These are phyloP conservation scores for Drosophila neotestacea DNA, from an alignment of 2,888 invertebrate species.

Conservation along the genomic window DNA sequence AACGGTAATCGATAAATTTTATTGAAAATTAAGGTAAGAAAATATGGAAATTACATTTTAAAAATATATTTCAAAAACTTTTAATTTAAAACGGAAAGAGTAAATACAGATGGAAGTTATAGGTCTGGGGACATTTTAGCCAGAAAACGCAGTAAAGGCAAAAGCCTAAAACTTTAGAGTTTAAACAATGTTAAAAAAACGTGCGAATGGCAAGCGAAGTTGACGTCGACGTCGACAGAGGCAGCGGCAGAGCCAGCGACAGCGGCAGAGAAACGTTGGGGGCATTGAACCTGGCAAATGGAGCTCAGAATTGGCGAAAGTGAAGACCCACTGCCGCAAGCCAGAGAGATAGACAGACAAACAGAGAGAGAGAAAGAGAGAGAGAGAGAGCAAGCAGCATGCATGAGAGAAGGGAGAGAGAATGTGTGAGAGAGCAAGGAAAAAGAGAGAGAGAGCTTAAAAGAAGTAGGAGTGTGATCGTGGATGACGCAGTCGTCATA, in stretches of 20 bases:
- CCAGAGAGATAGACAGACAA: constrained; percentile 48
- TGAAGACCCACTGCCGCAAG: constrained; percentile 82
- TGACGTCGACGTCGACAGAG: constrained; percentile 26
- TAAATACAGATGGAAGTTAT: too few species aligned
- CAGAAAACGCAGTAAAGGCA: constrained; percentile 23
- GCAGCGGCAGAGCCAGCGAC: constrained; percentile 13
- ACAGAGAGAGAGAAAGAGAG: constrained; percentile 12
- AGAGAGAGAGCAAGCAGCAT: constrained; percentile 4
- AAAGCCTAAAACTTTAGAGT: constrained; percentile 30
- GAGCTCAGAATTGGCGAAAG: constrained; percentile 82
- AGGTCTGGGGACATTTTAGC: constrained; percentile 2
- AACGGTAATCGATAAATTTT: too few species aligned
- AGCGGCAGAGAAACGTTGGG: constrained; percentile 45
- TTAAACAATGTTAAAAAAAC: constrained; percentile 61
- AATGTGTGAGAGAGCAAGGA: constrained; percentile 17
- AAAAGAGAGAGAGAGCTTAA: constrained; percentile 9
- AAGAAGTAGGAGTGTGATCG: constrained; percentile 24
- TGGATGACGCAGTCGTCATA: constrained; percentile 73
- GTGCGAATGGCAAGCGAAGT: constrained; percentile 70
- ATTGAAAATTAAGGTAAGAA: too few species aligned
- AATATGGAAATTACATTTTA: too few species aligned
- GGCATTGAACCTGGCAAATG: constrained; percentile 79
- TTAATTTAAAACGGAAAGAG: too few species aligned
- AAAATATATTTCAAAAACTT: too few species aligned
- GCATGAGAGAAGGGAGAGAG: constrained; percentile 14